A percentile compares a stretch with the other conserved stretches of the same genome.
These are phyloP conservation scores for Aptenodytes forsteri DNA, from an alignment of 2,113 vertebrate genomes.

Conservation along the genomic window DNA sequence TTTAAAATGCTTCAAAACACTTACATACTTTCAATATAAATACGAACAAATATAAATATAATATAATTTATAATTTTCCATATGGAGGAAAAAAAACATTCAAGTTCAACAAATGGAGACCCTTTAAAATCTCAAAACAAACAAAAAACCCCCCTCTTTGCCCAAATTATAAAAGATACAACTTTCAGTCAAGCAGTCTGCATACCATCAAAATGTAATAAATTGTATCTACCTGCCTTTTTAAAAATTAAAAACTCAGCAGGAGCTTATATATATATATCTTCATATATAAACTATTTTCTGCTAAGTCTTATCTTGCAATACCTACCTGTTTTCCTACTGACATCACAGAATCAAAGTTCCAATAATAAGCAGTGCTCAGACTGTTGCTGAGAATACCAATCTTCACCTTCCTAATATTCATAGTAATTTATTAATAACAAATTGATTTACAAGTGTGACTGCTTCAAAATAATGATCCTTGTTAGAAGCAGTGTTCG, in stretches of 20 bases:
- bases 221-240: background rate
- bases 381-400: background rate
- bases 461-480: background rate
- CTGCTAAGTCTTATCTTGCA: background rate
- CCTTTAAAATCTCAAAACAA: background rate
- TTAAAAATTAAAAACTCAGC: background rate
- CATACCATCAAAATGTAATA: background rate
- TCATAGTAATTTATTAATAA: background rate
- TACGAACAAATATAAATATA: background rate
- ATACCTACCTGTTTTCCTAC: background rate
- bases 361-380: background rate
- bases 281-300: background rate
- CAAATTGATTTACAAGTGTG: background rate
- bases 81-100: background rate
- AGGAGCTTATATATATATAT: background rate
- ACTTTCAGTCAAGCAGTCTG: background rate
- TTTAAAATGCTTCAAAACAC: background rate
- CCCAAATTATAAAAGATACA: background rate
- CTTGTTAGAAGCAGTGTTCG: background rate
- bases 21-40: background rate
- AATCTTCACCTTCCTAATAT: background rate
- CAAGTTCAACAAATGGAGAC: background rate
- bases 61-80: background rate
- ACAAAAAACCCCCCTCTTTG: background rate
- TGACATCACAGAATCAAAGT: background rate